These are phyloP conservation scores for Hanleya hanleyi DNA, from an alignment of 2,888 invertebrate species.

Conservation along the genomic window DNA sequence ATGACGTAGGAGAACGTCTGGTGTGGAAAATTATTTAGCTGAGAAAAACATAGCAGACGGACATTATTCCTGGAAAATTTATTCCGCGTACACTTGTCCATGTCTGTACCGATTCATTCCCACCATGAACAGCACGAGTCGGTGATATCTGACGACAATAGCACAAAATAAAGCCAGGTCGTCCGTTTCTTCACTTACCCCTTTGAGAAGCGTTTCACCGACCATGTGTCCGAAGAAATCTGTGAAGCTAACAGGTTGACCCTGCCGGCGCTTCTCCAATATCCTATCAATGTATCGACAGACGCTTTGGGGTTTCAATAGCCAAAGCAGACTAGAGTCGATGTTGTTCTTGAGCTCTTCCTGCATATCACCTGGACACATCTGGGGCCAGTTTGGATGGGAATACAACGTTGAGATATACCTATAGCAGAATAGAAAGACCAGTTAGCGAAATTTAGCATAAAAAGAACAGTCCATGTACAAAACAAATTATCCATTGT, in stretches of 20 bases:
- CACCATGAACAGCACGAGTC: too few relatives aligned
- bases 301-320: constrained; percentile 63
- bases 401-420: constrained; percentile 74
- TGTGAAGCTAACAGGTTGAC: constrained; percentile 75
- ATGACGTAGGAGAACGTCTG: too few relatives aligned
- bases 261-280: constrained; percentile 68
- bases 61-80: too few relatives aligned
- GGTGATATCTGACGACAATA: too few relatives aligned
- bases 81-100: too few relatives aligned
- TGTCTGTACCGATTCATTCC: too few relatives aligned
- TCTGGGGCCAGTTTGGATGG: constrained; percentile 72
- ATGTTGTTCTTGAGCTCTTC: constrained; percentile 71
- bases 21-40: too few relatives aligned
- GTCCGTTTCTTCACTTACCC: constrained; percentile 56
- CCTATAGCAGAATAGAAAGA: too few relatives aligned
- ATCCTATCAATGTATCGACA: constrained; percentile 68
- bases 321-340: constrained; percentile 69
- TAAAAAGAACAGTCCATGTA: too few relatives aligned
- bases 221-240: constrained; percentile 75
- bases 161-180: not conserved
- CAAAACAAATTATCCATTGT: too few relatives aligned
- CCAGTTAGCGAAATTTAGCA: too few relatives aligned
- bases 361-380: constrained; percentile 68
- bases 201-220: constrained; percentile 73
- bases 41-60: too few relatives aligned